phyloP scores from a whole-genome alignment of 2,888 invertebrate genomes.

The Agrochola macilenta region DNA sequence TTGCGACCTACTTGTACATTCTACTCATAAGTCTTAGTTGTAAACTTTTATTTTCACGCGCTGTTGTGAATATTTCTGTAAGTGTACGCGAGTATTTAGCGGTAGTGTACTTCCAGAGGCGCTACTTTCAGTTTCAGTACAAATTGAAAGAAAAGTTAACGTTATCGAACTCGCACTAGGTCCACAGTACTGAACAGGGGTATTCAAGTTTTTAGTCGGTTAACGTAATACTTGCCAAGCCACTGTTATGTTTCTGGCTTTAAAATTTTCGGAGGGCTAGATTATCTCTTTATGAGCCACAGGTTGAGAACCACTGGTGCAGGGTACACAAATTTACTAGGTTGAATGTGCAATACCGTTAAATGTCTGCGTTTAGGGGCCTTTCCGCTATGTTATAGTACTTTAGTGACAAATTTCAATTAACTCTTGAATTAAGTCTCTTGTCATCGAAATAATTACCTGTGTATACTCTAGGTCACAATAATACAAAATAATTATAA shows the following conservation, averaged over 20 bases:
- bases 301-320: not conserved
- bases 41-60: constrained; percentile 52
- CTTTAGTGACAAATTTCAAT: constrained; percentile 44
- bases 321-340: not conserved
- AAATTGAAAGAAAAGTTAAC: not conserved
- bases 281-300: not conserved
- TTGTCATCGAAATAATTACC: constrained; percentile 49
- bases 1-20: constrained; percentile 69
- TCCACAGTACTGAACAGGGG: not conserved
- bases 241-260: constrained; percentile 25
- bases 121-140: not conserved
- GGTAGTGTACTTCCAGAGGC: constrained; percentile 17
- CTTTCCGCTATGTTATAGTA: constrained; percentile 61
- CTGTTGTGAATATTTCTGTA: constrained; percentile 67
- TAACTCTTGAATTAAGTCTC: constrained; percentile 39
- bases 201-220: constrained; percentile 11
- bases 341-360: constrained; percentile 31
- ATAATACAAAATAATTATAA: constrained; percentile 39
- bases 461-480: constrained; percentile 52
- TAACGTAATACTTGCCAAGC: constrained; percentile 38
- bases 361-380: constrained; percentile 59
- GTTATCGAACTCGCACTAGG: not conserved
- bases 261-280: not conserved
- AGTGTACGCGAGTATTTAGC: constrained; percentile 51
- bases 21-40: constrained; percentile 68